Conservation (phyloP, 2,797 vertebrate genomes). For the Pseudotriccus pelzelni region DNA sequence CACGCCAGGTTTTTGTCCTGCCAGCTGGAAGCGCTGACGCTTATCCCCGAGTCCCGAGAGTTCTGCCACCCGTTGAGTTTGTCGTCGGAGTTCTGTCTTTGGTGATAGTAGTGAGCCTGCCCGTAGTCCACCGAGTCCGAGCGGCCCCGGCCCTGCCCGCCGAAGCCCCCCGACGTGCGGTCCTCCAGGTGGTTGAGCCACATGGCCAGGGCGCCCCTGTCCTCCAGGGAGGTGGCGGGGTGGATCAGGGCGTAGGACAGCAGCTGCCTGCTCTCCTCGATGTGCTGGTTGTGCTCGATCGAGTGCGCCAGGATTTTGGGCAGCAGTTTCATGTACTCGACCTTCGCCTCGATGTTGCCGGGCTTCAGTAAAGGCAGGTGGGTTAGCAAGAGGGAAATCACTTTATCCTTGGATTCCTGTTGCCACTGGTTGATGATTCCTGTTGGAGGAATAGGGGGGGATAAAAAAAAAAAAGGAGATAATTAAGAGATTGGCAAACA, state of each 20-base stretch:
- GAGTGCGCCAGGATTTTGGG: conserved; percentile 96
- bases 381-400: conserved; percentile 92
- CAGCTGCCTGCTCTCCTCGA: conserved; percentile 97
- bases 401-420: conserved; percentile 93
- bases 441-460: background rate
- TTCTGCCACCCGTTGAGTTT: conserved; percentile 98
- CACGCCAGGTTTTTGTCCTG: conserved; percentile 89
- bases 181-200: conserved; percentile 99
- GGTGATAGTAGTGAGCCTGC: conserved; percentile 88
- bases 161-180: conserved; percentile 78
- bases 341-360: conserved; percentile 92
- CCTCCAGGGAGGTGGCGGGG: conserved; percentile 94
- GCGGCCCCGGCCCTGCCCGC: conserved; percentile 74
- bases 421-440: conserved; percentile 97
- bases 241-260: conserved; percentile 97
- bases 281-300: conserved; percentile 93
- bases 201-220: conserved; percentile 91
- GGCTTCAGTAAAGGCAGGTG: conserved; percentile 97
- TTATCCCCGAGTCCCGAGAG: conserved; percentile 90
- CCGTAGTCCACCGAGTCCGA: conserved; percentile 91
- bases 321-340: conserved; percentile 96
- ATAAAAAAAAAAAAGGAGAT: background rate
- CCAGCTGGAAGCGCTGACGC: conserved; percentile 85
- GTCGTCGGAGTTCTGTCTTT: conserved; percentile 96
- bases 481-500: conserved; percentile 29